Evolutionary conservation across 2,113 vertebrate species (phyloP), one percentile per base, ranked within the genome.

Genomic region (Thunnus thynnus): DNA sequence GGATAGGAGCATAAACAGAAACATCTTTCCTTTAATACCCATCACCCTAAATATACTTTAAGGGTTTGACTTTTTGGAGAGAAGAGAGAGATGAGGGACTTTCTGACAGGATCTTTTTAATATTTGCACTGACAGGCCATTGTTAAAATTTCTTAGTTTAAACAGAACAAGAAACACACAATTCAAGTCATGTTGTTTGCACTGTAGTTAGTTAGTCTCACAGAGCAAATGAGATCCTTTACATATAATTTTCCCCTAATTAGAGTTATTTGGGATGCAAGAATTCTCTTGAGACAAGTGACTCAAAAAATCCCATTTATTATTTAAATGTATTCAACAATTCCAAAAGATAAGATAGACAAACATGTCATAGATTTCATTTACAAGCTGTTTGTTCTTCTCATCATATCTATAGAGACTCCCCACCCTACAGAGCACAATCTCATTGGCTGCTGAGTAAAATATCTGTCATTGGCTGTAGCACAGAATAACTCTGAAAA

Each of bases 291-390:
- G 72, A 93, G 89, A 89, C 87, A 68, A 85, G 79, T 81, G 82
- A 89, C 86, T 94, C 89, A 81, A 90, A 91, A 94, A 94, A 91
- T 94, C 81, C 92, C 92, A 94, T 96, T 95, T 95, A 95, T 95
- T 95, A 96, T 94, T 94, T 92, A 93, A 95, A 96, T 91, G 92
- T 93, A 92, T 94, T 95, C 91, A 95, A 95, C 94, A 94, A 86
- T 94, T 95, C 76, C 86, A 94, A 95, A 95, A 95, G 94, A 93
- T 92, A 92, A 91, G 90, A 93, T 91, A 72, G 90, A 94, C 94
- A 92, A 94, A 94, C 91, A 91, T 93, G 90, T 91, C 89, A 92
- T 93, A 91, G 83, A 90, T 89, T 93, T 91, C 51, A 89, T 91
- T 88, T 94, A 93, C 85, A 92, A 93, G 91, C 93, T 91, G 85